Evolutionary conservation across 2,113 vertebrate genomes (phyloP), one percentile per base, ranked within the genome.

Genomic region (Pogona vitticeps): DNA sequence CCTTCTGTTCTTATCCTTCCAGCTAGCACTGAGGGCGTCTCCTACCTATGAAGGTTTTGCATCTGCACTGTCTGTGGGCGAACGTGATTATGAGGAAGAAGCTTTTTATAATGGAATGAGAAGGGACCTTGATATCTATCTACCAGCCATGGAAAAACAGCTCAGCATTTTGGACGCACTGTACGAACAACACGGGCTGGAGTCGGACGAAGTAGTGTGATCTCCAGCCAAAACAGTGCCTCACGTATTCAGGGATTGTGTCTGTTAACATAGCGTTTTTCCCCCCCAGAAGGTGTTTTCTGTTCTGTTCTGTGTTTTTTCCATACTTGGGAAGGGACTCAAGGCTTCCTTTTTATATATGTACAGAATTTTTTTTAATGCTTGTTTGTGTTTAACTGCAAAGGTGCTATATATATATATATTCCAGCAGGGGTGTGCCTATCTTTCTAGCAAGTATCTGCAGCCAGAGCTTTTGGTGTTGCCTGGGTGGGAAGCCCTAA

Each of bases 181-280:
- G 65, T 99, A 99, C 15, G 98, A 99, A 88, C 96, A 98, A 84
- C 97, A 99, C 84, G 97, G 97, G 92, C 97, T 99, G 93, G 98
- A 99, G 89, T 99, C 98, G 0, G 98, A 99, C 6, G 98, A 99
- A 94, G 97, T 99, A 85, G 99, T 99, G 93, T 99, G 97, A 99
- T 61, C 40, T 23, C 58, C 92, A 80, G 77, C 82, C 46, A 70
- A 91, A 85, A 83, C 85, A 4, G 2, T 42, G 0, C 89, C 87
- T 94, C 89, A 72, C 88, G 90, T 91, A 93, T 95, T 95, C 95
- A 96, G 96, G 95, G 96, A 95, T 92, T 92, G 70, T 88, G 82
- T 92, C 92, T 93, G 82, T 94, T 94, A 90, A 82, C 90, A 86
- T 91, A 88, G 83, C 91, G 91, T 70, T 83, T 72, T 88, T 84